Percentiles rank a stretch among this genome's conserved stretches.
Conservation (phyloP, 2,797 vertebrate genomes). For the Pangasius djambal region DNA sequence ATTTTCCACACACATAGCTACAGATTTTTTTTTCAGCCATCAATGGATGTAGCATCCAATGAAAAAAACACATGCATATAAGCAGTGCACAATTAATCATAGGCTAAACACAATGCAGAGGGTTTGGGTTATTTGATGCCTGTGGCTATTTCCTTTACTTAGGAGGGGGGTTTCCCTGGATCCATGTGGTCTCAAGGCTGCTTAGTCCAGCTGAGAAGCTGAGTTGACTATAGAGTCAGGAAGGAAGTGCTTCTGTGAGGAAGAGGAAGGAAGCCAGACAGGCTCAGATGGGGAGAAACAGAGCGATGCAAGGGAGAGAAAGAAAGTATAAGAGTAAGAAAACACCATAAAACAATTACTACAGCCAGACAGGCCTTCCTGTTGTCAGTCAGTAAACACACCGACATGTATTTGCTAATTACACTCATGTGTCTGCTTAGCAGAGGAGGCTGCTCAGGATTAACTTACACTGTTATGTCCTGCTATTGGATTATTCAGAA, state of each 20-base stretch:
- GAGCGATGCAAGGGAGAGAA: slow-evolving; percentile 6
- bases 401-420: slow-evolving; percentile 9
- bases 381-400: slow-evolving; percentile 52
- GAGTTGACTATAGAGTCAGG: slow-evolving; percentile 60
- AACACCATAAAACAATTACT: slow-evolving; percentile 48
- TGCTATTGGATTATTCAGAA: slow-evolving; percentile 9
- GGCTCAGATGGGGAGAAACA: slow-evolving; percentile 15
- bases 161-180: slow-evolving; percentile 32
- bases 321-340: slow-evolving; percentile 17
- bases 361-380: slow-evolving; percentile 48
- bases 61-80: background rate
- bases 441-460: background rate
- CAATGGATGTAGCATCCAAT: background rate
- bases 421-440: slow-evolving; percentile 5
- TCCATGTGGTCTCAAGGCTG: slow-evolving; percentile 19
- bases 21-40: background rate
- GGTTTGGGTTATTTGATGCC: slow-evolving; percentile 23
- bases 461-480: background rate
- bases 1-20: background rate
- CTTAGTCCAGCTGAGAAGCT: slow-evolving; percentile 36
- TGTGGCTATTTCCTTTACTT: slow-evolving; percentile 23
- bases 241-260: slow-evolving; percentile 75
- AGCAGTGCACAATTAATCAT: background rate
- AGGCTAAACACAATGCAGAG: slow-evolving; percentile 7
- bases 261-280: slow-evolving; percentile 50